Percentiles rank a stretch among this genome's conserved stretches.
phyloP scores from a whole-genome alignment of 2,888 invertebrate genomes.

The Dryomyza anilis region DNA sequence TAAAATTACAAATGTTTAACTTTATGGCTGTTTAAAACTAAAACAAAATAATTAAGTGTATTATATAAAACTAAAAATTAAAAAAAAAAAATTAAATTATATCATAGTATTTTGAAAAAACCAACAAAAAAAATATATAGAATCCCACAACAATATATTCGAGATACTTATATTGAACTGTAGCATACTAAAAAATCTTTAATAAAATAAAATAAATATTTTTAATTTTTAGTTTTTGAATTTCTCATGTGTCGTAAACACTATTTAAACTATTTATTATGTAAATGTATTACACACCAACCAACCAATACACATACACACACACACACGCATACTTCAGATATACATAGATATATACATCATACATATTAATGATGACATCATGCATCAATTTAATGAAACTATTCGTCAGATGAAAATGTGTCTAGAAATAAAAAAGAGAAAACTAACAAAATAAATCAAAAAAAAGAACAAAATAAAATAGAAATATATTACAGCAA shows the following conservation, averaged over 20 bases:
- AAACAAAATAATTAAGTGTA: constrained; percentile 35
- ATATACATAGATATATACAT: constrained; percentile 22
- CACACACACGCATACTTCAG: neutral
- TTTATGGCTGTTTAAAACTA: constrained; percentile 58
- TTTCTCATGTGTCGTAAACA: constrained; percentile 1
- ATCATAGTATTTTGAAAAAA: constrained; percentile 14
- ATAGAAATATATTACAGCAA: constrained; percentile 29
- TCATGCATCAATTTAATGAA: constrained; percentile 18
- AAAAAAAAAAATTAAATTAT: constrained; percentile 15
- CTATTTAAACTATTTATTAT: constrained; percentile 2
- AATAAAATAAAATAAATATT: neutral
- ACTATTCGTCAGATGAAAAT: constrained; percentile 8
- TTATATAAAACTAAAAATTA: constrained; percentile 8
- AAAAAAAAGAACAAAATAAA: constrained; percentile 31
- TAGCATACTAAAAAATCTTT: neutral
- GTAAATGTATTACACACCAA: constrained; percentile 16
- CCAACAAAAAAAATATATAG: constrained; percentile 2
- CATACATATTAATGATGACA: constrained; percentile 28
- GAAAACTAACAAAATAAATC: neutral
- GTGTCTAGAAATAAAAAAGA: neutral
- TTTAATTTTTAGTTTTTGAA: constrained; percentile 1
- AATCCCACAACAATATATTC: constrained; percentile 1
- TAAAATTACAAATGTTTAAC: constrained; percentile 35
- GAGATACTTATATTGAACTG: neutral
- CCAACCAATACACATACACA: neutral